phyloP scores from a whole-genome alignment of 2,888 invertebrate genomes.

The Calliphora vomitoria region DNA sequence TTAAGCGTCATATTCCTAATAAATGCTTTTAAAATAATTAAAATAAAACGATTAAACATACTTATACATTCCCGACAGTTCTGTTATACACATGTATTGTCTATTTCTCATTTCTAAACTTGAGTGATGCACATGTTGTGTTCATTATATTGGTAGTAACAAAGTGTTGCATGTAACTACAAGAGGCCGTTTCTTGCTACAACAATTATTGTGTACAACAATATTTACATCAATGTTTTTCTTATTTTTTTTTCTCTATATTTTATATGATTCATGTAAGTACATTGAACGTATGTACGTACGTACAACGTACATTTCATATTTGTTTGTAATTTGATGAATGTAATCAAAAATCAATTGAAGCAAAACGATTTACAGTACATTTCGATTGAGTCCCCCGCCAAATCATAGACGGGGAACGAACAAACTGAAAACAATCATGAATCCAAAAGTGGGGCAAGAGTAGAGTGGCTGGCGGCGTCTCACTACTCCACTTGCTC shows the following conservation, averaged over 20 bases:
- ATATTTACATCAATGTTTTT: constrained; percentile 22
- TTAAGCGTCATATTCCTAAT: no score
- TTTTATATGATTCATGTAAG: constrained; percentile 18
- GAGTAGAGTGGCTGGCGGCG: constrained; percentile 14
- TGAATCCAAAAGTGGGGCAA: constrained; percentile 1
- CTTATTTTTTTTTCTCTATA: not conserved
- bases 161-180: constrained; percentile 38
- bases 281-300: constrained; percentile 22
- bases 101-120: constrained; percentile 24
- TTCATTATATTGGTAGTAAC: not conserved
- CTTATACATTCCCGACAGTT: not conserved
- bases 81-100: not conserved
- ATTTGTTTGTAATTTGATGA: constrained; percentile 68
- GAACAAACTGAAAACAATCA: not conserved
- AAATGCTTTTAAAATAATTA: constrained; percentile 21
- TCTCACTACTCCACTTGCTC: constrained; percentile 26
- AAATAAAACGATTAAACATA: not conserved
- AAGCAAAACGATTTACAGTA: constrained; percentile 71
- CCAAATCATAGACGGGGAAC: constrained; percentile 46
- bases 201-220: constrained; percentile 40
- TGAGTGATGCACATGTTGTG: constrained; percentile 27
- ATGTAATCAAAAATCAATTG: constrained; percentile 75
- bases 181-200: constrained; percentile 36
- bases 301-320: constrained; percentile 34
- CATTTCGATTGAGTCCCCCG: constrained; percentile 49